Conservation (phyloP, 2,888 invertebrate genomes). For the Noctua fimbriata region DNA sequence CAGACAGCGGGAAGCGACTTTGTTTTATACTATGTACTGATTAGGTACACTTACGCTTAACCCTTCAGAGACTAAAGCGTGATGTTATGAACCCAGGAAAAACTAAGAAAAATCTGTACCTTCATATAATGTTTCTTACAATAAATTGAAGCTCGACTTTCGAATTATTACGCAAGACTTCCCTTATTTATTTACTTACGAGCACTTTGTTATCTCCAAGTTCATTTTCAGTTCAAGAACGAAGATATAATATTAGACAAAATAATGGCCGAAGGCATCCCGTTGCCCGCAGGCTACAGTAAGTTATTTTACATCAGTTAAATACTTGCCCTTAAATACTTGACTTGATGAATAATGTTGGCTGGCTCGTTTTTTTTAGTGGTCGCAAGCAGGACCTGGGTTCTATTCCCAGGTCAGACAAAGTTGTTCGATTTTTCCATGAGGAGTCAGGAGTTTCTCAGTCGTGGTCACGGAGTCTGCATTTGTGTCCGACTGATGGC, state of each 20-base stretch:
- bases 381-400: not conserved
- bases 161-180: not conserved
- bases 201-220: constrained; percentile 20
- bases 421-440: not conserved
- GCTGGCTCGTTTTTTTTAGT: not conserved
- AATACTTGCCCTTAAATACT: constrained; percentile 39
- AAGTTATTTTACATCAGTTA: constrained; percentile 36
- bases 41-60: not conserved
- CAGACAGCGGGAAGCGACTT: too few species aligned
- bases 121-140: not conserved
- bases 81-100: not conserved
- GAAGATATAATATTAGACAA: constrained; percentile 33
- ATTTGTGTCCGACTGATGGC: not conserved
- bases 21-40: too few species aligned
- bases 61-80: not conserved
- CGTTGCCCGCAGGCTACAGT: constrained; percentile 34
- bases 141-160: not conserved
- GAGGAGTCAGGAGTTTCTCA: not conserved
- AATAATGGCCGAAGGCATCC: constrained; percentile 36
- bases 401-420: not conserved
- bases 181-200: constrained; percentile 17
- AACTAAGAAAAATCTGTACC: not conserved
- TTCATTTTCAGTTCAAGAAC: constrained; percentile 29
- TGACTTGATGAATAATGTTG: constrained; percentile 28
- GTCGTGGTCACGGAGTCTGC: not conserved